Evolutionary conservation across 2,797 vertebrate species (phyloP).

Genomic region (Alcedo quadribrachys): DNA sequence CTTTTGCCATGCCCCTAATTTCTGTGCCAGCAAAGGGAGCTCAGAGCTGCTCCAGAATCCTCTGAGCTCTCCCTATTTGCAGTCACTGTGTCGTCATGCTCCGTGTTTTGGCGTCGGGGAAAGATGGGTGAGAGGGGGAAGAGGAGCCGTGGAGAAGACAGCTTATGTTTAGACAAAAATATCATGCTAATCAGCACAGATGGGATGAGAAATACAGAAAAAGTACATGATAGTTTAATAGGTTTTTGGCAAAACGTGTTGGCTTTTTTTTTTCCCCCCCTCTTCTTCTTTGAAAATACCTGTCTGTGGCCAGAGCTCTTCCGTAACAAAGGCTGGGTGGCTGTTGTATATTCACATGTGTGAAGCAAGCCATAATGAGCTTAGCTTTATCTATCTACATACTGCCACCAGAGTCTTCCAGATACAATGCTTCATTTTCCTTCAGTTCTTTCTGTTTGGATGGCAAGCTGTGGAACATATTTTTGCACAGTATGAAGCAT

Average conservation of each 20-base stretch:
- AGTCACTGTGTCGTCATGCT: constrained; percentile 1
- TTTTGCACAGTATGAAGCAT: constrained; percentile 83
- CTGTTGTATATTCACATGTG: background rate
- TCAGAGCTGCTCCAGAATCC: background rate
- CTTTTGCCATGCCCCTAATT: background rate
- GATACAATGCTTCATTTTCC: constrained; percentile 77
- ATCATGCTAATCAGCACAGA: constrained; percentile 86
- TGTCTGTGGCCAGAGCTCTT: constrained; percentile 57
- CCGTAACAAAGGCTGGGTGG: constrained; percentile 34
- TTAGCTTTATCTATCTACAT: constrained; percentile 9
- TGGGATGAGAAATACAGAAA: constrained; percentile 83
- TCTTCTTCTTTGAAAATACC: constrained; percentile 69
- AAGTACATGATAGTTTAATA: constrained; percentile 83
- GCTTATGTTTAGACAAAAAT: constrained; percentile 87
- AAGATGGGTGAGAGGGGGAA: constrained; percentile 77
- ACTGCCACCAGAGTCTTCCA: constrained; percentile 56
- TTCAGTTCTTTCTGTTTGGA: constrained; percentile 81
- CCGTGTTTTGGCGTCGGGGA: constrained; percentile 71
- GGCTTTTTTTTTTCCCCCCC: background rate
- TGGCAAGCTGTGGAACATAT: constrained; percentile 85
- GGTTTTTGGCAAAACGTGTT: constrained; percentile 79
- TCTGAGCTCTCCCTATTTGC: background rate
- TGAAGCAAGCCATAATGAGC: constrained; percentile 51
- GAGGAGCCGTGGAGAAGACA: constrained; percentile 78
- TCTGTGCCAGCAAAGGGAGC: background rate